Evolutionary conservation across 2,888 invertebrate species (phyloP).

Genomic region (Hypsopygia costalis): DNA sequence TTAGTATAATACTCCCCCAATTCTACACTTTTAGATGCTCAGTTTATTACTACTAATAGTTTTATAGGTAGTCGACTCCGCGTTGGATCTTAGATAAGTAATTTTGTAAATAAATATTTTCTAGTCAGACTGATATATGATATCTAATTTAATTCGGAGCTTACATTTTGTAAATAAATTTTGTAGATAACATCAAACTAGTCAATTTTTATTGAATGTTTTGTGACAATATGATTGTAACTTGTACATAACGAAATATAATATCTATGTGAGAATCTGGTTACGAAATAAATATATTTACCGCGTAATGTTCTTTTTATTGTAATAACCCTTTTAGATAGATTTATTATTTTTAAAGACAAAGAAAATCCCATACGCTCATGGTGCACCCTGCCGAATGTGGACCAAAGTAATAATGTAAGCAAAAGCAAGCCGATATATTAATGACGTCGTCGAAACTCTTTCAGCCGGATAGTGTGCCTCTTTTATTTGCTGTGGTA

Average conservation of each 20-base stretch:
- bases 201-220: constrained; percentile 77
- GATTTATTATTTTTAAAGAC: no score
- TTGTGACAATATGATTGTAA: constrained; percentile 76
- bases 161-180: constrained; percentile 70
- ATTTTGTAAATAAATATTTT: constrained; percentile 30
- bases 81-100: constrained; percentile 11
- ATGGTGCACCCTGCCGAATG: no score
- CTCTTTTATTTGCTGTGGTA: no score
- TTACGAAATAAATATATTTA: constrained; percentile 67
- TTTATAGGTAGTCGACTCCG: constrained; percentile 12
- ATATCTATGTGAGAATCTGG: constrained; percentile 58
- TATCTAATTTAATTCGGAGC: constrained; percentile 68
- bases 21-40: no score
- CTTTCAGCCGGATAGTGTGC: no score
- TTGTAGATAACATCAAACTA: constrained; percentile 69
- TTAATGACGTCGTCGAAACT: no score
- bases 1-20: no score
- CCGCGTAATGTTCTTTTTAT: constrained; percentile 29
- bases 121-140: constrained; percentile 67
- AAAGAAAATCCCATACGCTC: no score
- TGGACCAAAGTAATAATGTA: no score
- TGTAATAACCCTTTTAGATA: no score
- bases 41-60: no score
- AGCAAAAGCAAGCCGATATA: no score
- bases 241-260: constrained; percentile 54